Evolutionary conservation across 2,113 vertebrate genomes (phyloP), one percentile per base, ranked within the genome.

Genomic region (Rhinichthys klamathensis): DNA sequence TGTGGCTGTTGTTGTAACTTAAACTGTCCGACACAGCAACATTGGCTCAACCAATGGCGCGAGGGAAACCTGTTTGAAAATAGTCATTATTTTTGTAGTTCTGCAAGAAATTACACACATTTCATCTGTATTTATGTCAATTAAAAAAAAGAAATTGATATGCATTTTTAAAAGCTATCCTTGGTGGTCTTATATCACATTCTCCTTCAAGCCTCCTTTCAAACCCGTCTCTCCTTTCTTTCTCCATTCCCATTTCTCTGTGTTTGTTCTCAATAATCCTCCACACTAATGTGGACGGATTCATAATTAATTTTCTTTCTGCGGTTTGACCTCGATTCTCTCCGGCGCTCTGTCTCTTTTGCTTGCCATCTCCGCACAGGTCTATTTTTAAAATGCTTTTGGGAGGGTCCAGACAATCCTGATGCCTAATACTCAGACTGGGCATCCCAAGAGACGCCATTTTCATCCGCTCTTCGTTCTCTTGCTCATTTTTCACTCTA

Each of bases 361-460:
- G 80, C 49, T 81, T 74, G 84, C 63, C 32, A 9, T 82, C 51
- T 89, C 49, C 92, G 89, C 92, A 91, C 92, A 90, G 88, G 90
- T 90, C 93, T 94, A 93, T 93, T 94, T 95, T 93, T 91, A 91
- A 89, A 92, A 85, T 44, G 58, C 87, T 90, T 89, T 86, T 86
- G 87, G 86, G 90, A 88, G 89, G 41, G 84, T 81, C 76, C 30
- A 85, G 88, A 91, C 92, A 91, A 93, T 92, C 92, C 76, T 79
- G 54, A 79, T 91, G 90, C 92, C 76, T 79, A 60, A 35, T 91
- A 89, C 83, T 84, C 90, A 90, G 84, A 76, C 88, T 80, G 83
- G 44, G 61, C 83, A 86, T 83, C 86, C 27, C 15, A 61, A 84
- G 88, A 90, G 79, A 80, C 67, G 49, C 35, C 81, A 83, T 74